Base-by-base conservation (phyloP, 2,888 invertebrate species). In the Tachina fera region DNA sequence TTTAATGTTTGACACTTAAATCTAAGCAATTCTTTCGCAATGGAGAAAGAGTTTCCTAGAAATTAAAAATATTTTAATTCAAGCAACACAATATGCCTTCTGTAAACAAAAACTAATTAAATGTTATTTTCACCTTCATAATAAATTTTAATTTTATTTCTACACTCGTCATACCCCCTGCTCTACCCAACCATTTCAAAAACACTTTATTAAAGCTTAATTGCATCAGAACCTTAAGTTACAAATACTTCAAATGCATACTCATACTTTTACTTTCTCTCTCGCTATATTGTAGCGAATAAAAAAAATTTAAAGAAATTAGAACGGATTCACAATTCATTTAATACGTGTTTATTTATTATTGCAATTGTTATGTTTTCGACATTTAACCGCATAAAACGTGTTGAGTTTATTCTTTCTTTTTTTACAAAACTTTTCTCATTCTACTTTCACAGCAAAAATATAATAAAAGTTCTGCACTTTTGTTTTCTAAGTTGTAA, bases 361-460 rank as follows among this genome's bases (percentile, higher is more conserved):
- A 72, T 72, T 60, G 6, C 49, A 68, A 74, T 58, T 71, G 65
- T 61, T 43, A 14, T 80, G 19, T 39, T 83, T 74, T 74, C 58
- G n/a, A 70, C 22, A 78, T 49, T 49, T 45, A 60, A 78, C 41
- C 22, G 49, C 49, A 74, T 61, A 51, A 79, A 79, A 79, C 83
- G 78, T 79, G 78, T 74, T 78, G 68, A 79, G 56, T 70, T 79
- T 13, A 6, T 31, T 31, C 31, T 31, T 31, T 31, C 2, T 31
- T 31, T 31, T 31, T 31, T 31, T 31, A 49, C 39, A n/a, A 61
- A 74, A 67, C 53, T 53, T 81, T 45, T 58, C 16, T 51, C 14
- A 9, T 22, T 51, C 68, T 8, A 9, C 9, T 58, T 68, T 53
- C 16, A 16, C 3, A 41, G 16, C n/a, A n/a, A 47, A 77, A 77